These are phyloP conservation scores for Myripristis jacobus DNA, from an alignment of 2,797 vertebrate species.

Conservation along the genomic window DNA sequence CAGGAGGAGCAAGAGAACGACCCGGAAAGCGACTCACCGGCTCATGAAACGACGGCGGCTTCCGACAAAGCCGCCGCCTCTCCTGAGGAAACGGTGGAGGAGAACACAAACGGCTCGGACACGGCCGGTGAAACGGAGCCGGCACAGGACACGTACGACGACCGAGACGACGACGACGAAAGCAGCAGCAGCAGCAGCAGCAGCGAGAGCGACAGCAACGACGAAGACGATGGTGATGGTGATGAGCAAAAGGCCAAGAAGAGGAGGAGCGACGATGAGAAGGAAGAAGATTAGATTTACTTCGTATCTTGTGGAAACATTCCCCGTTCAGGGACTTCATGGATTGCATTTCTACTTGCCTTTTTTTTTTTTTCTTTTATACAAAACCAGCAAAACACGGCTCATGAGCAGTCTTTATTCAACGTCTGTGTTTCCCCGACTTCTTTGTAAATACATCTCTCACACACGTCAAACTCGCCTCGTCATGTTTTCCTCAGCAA, in stretches of 20 bases:
- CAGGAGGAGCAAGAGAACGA: conserved; percentile 75
- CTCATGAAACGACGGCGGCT: background rate
- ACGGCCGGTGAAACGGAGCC: background rate
- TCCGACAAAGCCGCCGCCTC: background rate
- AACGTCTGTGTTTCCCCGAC: conserved; percentile 32
- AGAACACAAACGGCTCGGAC: conserved; percentile 38
- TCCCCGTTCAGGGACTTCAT: background rate
- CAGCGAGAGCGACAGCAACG: conserved; percentile 35
- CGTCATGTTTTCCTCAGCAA: conserved; percentile 29
- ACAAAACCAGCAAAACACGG: conserved; percentile 35
- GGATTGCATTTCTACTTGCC: conserved; percentile 41
- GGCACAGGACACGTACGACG: conserved; percentile 21
- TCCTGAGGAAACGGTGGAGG: conserved; percentile 21
- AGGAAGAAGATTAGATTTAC: conserved; percentile 44
- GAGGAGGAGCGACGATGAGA: conserved; percentile 25
- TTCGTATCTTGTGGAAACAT: background rate
- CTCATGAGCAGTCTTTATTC: conserved; percentile 40
- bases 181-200: conserved; percentile 47
- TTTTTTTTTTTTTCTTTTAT: conserved; percentile 37
- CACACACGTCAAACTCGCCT: conserved; percentile 6
- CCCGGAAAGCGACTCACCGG: background rate
- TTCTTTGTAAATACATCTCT: conserved; percentile 45
- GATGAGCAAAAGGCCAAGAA: conserved; percentile 33
- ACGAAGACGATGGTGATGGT: conserved; percentile 37
- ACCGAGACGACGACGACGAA: conserved; percentile 57